phyloP scores from a whole-genome alignment of 2,113 vertebrate species.

The Pyrgilauda ruficollis region DNA sequence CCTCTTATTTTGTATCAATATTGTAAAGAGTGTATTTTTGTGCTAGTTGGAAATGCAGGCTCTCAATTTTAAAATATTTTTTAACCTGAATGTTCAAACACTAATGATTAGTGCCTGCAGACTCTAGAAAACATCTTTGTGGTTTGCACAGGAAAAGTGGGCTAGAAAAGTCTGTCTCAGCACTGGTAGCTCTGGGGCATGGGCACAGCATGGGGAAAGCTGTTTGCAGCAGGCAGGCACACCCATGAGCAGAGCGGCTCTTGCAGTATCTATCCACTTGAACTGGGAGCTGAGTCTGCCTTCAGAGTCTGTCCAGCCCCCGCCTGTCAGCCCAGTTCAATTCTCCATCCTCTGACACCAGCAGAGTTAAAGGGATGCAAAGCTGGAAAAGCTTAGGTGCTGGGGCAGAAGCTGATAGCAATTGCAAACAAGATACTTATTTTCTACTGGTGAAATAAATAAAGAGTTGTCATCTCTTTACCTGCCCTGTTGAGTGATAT shows the following conservation, averaged over 20 bases:
- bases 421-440: neutral
- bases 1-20: neutral
- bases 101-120: neutral
- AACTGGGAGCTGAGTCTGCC: neutral
- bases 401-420: neutral
- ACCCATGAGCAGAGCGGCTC: neutral
- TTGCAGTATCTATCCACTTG: neutral
- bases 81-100: neutral
- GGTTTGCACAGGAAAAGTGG: conserved; percentile 19
- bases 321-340: neutral
- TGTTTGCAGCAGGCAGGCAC: neutral
- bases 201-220: rapidly evolving
- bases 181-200: neutral
- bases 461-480: neutral
- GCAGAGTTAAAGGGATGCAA: neutral
- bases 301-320: neutral
- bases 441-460: neutral
- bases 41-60: neutral
- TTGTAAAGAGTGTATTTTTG: neutral
- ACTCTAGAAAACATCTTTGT: neutral
- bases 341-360: neutral
- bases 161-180: neutral
- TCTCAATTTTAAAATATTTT: neutral
- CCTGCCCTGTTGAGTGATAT: neutral
- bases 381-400: neutral